These are phyloP conservation scores for Notiomystis cincta DNA, from an alignment of 2,113 vertebrate genomes.

Conservation along the genomic window DNA sequence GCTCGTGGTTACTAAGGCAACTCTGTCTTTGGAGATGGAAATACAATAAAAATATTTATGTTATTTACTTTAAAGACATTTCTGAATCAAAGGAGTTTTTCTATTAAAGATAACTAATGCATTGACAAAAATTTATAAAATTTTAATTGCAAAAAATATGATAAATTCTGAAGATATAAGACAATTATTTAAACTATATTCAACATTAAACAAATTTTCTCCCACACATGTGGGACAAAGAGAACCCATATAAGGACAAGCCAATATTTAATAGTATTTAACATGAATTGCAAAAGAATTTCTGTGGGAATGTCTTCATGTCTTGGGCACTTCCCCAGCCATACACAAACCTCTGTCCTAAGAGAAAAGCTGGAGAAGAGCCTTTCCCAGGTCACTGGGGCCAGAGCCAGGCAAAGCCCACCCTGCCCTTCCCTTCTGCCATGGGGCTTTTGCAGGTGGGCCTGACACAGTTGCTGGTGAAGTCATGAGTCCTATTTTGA, in stretches of 20 bases:
- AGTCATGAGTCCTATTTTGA: not conserved
- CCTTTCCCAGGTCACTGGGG: not conserved
- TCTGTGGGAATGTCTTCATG: not conserved
- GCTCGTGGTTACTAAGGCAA: slow-evolving; percentile 4
- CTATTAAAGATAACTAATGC: not conserved
- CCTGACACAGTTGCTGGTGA: not conserved
- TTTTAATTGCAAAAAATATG: not conserved
- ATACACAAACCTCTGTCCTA: not conserved
- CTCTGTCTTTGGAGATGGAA: not conserved
- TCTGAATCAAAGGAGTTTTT: not conserved
- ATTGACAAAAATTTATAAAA: not conserved
- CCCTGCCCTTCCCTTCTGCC: not conserved
- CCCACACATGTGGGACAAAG: not conserved
- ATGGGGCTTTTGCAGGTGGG: not conserved
- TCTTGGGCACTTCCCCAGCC: not conserved
- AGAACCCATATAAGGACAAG: not conserved
- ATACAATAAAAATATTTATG: not conserved
- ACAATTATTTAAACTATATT: not conserved
- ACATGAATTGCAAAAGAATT: not conserved
- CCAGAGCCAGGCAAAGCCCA: not conserved
- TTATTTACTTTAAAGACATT: not conserved
- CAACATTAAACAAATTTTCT: not conserved
- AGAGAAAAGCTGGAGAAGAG: not conserved
- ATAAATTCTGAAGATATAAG: not conserved
- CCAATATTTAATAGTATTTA: not conserved